phyloP scores from a whole-genome alignment of 2,113 vertebrate species.

The Petrocephalus zakoni region DNA sequence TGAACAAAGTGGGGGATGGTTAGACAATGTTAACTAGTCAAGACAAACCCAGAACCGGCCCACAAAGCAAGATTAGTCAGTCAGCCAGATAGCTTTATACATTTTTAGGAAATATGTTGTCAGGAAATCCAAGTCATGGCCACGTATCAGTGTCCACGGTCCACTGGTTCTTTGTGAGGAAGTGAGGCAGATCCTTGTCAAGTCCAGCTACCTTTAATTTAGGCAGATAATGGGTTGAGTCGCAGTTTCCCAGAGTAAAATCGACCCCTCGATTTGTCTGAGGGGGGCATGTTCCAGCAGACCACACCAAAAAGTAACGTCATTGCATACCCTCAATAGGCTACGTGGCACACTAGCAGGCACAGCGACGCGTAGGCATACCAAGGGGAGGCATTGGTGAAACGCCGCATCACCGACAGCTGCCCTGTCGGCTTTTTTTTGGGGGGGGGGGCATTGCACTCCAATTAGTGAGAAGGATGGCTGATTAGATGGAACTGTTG shows the following conservation, averaged over 20 bases:
- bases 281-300: not conserved
- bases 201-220: not conserved
- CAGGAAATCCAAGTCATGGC: not conserved
- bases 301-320: not conserved
- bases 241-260: not conserved
- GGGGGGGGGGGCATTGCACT: not conserved
- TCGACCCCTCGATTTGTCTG: not conserved
- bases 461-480: not conserved
- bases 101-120: not conserved
- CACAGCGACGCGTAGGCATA: not conserved
- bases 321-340: not conserved
- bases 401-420: not conserved
- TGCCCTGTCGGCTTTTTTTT: not conserved
- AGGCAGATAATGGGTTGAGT: not conserved
- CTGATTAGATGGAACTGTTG: not conserved
- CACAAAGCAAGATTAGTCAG: not conserved
- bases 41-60: not conserved
- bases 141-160: too few species aligned
- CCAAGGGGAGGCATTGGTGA: not conserved
- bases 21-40: not conserved
- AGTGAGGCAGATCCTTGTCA: not conserved
- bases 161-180: not conserved
- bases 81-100: not conserved
- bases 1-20: not conserved
- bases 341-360: not conserved